Evolutionary conservation across 2,113 vertebrate genomes (phyloP), one percentile per base, ranked within the genome.

Genomic region (Ascaphus truei): DNA sequence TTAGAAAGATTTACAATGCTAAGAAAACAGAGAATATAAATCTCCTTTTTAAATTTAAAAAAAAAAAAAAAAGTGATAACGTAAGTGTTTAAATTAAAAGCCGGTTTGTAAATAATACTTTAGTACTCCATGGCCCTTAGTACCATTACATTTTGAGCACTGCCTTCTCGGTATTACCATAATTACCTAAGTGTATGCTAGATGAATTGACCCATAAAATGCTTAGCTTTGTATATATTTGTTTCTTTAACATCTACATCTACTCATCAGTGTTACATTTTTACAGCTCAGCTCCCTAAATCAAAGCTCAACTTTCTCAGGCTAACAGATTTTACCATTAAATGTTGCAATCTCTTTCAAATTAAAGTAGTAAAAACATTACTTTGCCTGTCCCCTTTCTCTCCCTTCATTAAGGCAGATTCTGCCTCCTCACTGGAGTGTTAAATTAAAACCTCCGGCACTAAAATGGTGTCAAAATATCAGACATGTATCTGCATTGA

Each of bases 381-480:
- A 79, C 83, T 79, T 84, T 81, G 80, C 84, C 77, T 73, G 75
- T 71, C 76, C 76, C 84, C 72, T 61, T 25, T 30, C 1, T 5
- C 8, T 18, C 20, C 16, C 5, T 6, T 11, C 33, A 0, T 47
- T 48, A 55, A 72, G 48, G 68, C 59, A 80, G 84, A 78, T 1
- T 23, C 56, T 82, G 79, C 41, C 75, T 86, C 83, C 82, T 83
- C 88, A 86, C 29, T 86, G 85, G 88, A 87, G 86, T 90, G 85
- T 89, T 89, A 89, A 89, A 91, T 89, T 89, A 87, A 91, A 90
- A 84, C 85, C 86, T 76, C 86, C 84, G 87, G 87, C 85, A 80
- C 56, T 13, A n/a, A n/a, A n/a, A n/a, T n/a, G n/a, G n/a, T n/a
- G n/a, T n/a, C n/a, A n/a, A n/a, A n/a, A n/a, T n/a, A n/a, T n/a